These are phyloP conservation scores for Maccullochella peelii DNA, from an alignment of 2,113 vertebrate species.

Conservation along the genomic window DNA sequence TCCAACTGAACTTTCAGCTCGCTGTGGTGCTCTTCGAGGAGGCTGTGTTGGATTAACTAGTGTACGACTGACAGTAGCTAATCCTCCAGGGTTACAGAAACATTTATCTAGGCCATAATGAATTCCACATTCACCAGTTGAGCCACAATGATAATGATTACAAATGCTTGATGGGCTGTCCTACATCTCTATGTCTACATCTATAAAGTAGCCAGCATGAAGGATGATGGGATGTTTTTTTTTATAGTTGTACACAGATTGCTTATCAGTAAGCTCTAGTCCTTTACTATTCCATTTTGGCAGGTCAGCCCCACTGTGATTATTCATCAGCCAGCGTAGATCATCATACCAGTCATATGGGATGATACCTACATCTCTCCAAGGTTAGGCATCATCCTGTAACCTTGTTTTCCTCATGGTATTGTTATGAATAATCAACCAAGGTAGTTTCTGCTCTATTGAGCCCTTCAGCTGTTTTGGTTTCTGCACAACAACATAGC, in stretches of 20 bases:
- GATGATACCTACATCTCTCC: constrained; percentile 33
- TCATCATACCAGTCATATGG: constrained; percentile 25
- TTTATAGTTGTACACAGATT: background rate
- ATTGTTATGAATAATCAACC: constrained; percentile 61
- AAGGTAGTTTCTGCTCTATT: constrained; percentile 38
- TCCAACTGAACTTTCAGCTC: constrained; percentile 33
- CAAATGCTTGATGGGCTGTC: constrained; percentile 25
- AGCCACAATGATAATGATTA: constrained; percentile 33
- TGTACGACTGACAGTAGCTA: constrained; percentile 31
- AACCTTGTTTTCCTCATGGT: constrained; percentile 44
- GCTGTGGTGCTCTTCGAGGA: constrained; percentile 14
- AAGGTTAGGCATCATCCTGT: constrained; percentile 32
- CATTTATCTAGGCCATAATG: constrained; percentile 55
- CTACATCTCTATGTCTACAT: constrained; percentile 35
- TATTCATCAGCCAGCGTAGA: constrained; percentile 30
- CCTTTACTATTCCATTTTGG: constrained; percentile 31
- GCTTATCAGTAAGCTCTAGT: constrained; percentile 28
- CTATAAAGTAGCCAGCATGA: constrained; percentile 25
- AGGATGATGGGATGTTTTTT: constrained; percentile 40
- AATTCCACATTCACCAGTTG: constrained; percentile 33
- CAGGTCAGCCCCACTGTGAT: constrained; percentile 41
- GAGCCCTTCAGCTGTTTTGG: constrained; percentile 47
- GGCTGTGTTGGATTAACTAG: constrained; percentile 43
- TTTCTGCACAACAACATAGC: constrained; percentile 13
- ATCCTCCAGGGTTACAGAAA: constrained; percentile 52